phyloP scores from a whole-genome alignment of 2,113 vertebrate species.

The Eulacestoma nigropectus region DNA sequence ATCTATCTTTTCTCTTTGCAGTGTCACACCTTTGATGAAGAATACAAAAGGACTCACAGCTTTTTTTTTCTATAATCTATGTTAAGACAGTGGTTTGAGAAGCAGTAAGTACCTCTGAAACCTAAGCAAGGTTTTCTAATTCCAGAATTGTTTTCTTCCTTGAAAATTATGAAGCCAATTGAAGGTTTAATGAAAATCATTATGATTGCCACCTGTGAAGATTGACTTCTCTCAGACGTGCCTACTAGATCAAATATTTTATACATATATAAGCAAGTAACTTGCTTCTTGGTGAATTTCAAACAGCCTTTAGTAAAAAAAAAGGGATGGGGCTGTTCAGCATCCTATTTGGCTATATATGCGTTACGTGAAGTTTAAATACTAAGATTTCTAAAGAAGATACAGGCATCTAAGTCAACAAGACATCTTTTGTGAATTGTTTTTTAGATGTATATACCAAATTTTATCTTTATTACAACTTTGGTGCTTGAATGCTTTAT shows the following conservation, averaged over 20 bases:
- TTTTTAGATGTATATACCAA: background rate
- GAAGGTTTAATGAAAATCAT: background rate
- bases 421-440: background rate
- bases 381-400: background rate
- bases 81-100: background rate
- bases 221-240: background rate
- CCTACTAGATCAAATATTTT: background rate
- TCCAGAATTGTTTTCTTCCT: background rate
- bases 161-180: background rate
- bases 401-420: background rate
- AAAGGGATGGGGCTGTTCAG: background rate
- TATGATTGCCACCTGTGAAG: background rate
- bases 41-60: background rate
- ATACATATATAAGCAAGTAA: background rate
- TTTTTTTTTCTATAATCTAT: background rate
- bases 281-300: background rate
- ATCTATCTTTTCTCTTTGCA: background rate
- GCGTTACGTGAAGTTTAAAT: background rate
- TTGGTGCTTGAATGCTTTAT: background rate
- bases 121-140: background rate
- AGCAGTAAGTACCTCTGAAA: background rate
- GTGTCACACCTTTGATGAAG: background rate
- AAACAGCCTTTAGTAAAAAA: background rate
- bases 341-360: background rate
- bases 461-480: background rate